Evolutionary conservation across 2,797 vertebrate genomes (phyloP), one percentile per base, ranked within the genome.

Genomic region (Uromys caudimaculatus): DNA sequence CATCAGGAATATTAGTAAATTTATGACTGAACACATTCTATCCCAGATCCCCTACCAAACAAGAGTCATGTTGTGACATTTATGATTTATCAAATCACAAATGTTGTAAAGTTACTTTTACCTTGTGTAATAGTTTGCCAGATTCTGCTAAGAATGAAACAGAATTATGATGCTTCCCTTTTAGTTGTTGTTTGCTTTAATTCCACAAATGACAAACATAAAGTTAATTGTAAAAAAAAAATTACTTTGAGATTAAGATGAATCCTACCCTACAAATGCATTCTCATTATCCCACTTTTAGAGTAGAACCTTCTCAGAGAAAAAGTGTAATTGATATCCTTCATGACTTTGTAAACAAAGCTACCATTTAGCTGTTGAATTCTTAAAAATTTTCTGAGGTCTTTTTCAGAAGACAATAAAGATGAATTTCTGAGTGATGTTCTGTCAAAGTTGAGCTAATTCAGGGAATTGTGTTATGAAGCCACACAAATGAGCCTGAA

Each of bases 191-290:
- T 78, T 76, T 77, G 12, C n/a, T 95, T 95, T 54, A 93, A 90
- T 78, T 96, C 56, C 93, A 73, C 54, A 96, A 94, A 90, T 14
- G 3, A 2, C 73, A 94, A 83, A 54, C n/a, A 58, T 60, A 88
- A 92, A 75, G 76, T 54, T 88, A 90, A 91, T 91, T 29, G 64
- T 47, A 44, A 44, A 87, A 94, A 91, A 79, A 89, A 94, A 89
- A 76, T 41, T 29, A 69, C 3, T 8, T 89, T 76, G 60, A 67
- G 7, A 90, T 89, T 73, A 69, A 85, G 93, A 96, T 75, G 12
- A 86, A 78, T 3, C 2, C 24, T 21, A 44, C 1, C 2, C 12
- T 32, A 79, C 54, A 85, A 52, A 82, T 35, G 27, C 27, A 69
- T 44, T 2, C 27, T 86, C 24, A 29, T 95, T 82, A 75, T 79